Percentiles rank a stretch among this genome's conserved stretches.
Evolutionary conservation across 2,797 vertebrate genomes (phyloP).

Genomic region (Sebastolobus altivelis): DNA sequence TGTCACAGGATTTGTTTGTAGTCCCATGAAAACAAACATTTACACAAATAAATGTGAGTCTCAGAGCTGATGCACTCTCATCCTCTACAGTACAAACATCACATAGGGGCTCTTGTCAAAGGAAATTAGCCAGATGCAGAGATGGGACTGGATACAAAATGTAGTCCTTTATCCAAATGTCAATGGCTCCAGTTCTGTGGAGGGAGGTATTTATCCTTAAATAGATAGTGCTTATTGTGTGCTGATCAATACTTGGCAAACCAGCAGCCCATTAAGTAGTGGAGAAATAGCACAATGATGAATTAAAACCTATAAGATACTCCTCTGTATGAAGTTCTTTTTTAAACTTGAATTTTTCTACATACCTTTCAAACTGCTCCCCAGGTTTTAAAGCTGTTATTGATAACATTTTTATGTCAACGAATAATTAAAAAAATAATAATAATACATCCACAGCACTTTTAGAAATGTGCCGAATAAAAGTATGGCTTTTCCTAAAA

Average conservation of each 20-base stretch:
- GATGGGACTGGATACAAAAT: constrained; percentile 47
- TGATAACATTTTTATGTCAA: too few species aligned
- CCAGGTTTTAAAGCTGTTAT: neutral
- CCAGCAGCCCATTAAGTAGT: constrained; percentile 25
- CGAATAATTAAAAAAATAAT: too few species aligned
- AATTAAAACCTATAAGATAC: constrained; percentile 16
- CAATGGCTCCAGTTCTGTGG: constrained; percentile 40
- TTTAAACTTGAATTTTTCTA: neutral
- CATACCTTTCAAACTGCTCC: neutral
- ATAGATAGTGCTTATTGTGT: constrained; percentile 59
- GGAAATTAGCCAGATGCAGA: constrained; percentile 57
- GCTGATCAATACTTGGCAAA: constrained; percentile 67
- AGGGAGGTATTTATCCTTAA: constrained; percentile 55
- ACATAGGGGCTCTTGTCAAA: constrained; percentile 45
- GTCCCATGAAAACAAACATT: constrained; percentile 8
- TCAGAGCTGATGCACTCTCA: neutral
- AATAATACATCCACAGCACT: too few species aligned
- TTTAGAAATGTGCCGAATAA: too few species aligned
- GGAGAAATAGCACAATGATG: constrained; percentile 35
- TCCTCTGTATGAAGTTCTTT: neutral
- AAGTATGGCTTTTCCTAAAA: too few species aligned
- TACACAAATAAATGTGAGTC: constrained; percentile 10
- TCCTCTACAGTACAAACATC: constrained; percentile 2
- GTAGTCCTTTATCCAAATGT: constrained; percentile 64
- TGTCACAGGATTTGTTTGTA: neutral